These are phyloP conservation scores for Phalanger gymnotis DNA, from an alignment of 2,797 vertebrate genomes.

Conservation along the genomic window DNA sequence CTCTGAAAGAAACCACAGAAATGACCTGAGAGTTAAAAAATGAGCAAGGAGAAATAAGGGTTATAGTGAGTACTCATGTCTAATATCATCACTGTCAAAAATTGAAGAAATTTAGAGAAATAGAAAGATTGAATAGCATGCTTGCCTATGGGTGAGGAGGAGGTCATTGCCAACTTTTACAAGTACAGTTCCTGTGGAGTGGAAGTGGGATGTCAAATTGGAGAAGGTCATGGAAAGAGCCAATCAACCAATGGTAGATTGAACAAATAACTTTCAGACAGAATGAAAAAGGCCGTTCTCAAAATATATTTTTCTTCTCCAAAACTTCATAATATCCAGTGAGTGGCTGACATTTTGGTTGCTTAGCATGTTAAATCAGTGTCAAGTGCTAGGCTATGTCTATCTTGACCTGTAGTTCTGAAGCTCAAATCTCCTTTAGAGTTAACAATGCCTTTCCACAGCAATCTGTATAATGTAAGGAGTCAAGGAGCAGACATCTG, in stretches of 20 bases:
- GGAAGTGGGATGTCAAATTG: neutral
- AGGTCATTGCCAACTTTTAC: neutral
- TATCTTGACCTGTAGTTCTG: neutral
- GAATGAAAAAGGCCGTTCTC: neutral
- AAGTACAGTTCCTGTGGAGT: neutral
- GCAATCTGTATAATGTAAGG: neutral
- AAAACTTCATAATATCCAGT: neutral
- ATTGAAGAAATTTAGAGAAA: neutral
- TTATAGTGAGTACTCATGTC: neutral
- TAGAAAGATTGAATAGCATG: neutral
- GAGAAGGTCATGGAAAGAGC: neutral
- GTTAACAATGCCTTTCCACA: neutral
- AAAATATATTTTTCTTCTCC: neutral
- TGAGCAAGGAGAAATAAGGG: neutral
- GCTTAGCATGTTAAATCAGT: neutral
- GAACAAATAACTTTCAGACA: neutral
- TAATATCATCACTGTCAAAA: neutral
- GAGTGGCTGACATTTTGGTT: slow-evolving; percentile 15
- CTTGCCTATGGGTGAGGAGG: neutral
- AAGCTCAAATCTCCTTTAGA: neutral
- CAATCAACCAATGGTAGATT: neutral
- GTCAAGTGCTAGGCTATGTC: neutral
- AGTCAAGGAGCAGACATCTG: neutral
- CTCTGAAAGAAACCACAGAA: neutral
- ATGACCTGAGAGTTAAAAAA: neutral